Evolutionary conservation across 2,113 vertebrate genomes (phyloP), one percentile per base, ranked within the genome.

Genomic region (Pomatorhinus ruficollis): DNA sequence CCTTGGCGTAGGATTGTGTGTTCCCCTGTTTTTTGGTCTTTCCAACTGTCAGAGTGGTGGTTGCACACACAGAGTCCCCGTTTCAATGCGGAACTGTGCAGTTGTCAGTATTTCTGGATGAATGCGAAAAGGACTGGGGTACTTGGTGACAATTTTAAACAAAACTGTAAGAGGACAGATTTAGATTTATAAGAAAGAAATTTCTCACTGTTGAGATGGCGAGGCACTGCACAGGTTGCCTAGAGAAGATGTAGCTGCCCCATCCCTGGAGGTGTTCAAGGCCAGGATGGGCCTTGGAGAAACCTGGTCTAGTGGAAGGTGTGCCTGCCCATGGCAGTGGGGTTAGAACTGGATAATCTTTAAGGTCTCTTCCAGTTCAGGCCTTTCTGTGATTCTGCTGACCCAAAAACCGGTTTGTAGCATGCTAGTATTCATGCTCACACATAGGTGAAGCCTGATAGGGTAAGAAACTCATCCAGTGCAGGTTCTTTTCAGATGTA

Each of bases 201-300:
- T 35, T 47, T 3, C 22, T 45, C 11, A 13, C 11, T 2, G 0
- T 31, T 23, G 33, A 10, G 2, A 3, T 6, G 5, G 4, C n/a
- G 19, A 69, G 28, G 1, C 11, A 4, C 24, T 69, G 37, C 3
- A 5, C 18, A 59, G 11, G 8, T 20, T 68, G 14, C 11, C 19
- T 27, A 13, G n/a, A 39, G 35, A 40, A 40, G 18, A 2, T 65
- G 22, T 40, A 17, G 31, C 1, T 63, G 21, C 14, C 10, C 3
- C 17, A 1, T 83, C 11, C 6, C 15, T 91, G 37, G 20, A 15
- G 42, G 18, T 14, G 6, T 40, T 53, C 11, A 33, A 33, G 61
- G 24, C 1, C 21, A 33, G 16, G 33, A 45, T 3, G 15, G 30
- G 8, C 2, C 60, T 78, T 16, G 9, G 24, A 57, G 14, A n/a